These are phyloP conservation scores for Myopa testacea DNA, from an alignment of 2,888 invertebrate genomes.

Conservation along the genomic window DNA sequence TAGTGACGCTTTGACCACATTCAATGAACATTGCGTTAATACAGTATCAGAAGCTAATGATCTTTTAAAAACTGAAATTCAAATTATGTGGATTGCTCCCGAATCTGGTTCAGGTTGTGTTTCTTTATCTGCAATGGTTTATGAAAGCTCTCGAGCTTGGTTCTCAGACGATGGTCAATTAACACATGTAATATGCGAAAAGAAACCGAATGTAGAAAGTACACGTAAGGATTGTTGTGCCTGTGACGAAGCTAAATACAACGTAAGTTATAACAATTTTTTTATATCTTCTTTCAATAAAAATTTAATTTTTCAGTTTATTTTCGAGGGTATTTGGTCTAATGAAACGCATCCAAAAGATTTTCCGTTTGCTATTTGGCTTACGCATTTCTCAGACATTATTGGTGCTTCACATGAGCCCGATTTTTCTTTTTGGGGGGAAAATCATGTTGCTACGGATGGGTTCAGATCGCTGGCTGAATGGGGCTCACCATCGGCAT, in stretches of 20 bases:
- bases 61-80: conserved; percentile 84
- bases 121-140: conserved; percentile 88
- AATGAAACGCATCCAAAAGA: conserved; percentile 95
- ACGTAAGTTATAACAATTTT: conserved; percentile 69
- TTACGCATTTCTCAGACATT: conserved; percentile 97
- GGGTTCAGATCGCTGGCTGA: conserved; percentile 83
- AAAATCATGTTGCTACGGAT: conserved; percentile 86
- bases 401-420: conserved; percentile 93
- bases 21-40: conserved; percentile 87
- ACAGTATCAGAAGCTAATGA: conserved; percentile 85
- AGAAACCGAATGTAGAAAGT: conserved; percentile 71
- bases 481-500: conserved; percentile 83
- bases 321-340: conserved; percentile 96
- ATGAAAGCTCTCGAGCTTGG: conserved; percentile 85
- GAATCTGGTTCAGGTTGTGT: conserved; percentile 87
- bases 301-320: conserved; percentile 70
- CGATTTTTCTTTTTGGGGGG: conserved; percentile 92
- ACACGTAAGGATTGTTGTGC: conserved; percentile 84
- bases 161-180: conserved; percentile 90
- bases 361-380: conserved; percentile 89
- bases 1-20: conserved; percentile 72
- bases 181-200: conserved; percentile 84
- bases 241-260: conserved; percentile 96
- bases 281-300: neutral
- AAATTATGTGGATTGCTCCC: conserved; percentile 94